phyloP scores from a whole-genome alignment of 2,888 invertebrate genomes.

The Xylophagus ater region DNA sequence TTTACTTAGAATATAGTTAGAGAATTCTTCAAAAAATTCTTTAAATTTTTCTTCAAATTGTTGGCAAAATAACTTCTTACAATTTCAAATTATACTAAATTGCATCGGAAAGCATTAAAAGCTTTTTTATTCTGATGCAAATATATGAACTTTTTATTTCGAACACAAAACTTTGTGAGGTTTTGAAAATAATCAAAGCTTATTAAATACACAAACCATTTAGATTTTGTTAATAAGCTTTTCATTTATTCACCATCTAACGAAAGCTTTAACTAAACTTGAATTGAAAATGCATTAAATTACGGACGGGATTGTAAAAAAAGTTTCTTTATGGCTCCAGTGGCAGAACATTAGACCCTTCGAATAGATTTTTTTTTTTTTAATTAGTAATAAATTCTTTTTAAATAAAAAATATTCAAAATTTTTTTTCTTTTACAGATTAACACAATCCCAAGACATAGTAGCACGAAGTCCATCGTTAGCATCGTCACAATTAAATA shows the following conservation, averaged over 20 bases:
- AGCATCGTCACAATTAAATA: slow-evolving; percentile 8
- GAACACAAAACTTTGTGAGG: no score
- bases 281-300: background rate
- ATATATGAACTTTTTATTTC: background rate
- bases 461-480: slow-evolving; percentile 6
- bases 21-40: background rate
- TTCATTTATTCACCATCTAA: no score
- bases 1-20: background rate
- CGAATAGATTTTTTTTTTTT: background rate
- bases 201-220: no score
- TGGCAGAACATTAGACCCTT: background rate
- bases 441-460: slow-evolving; percentile 6
- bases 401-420: background rate
- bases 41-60: background rate
- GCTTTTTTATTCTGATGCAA: background rate
- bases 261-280: background rate
- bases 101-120: background rate
- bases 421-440: slow-evolving; percentile 4
- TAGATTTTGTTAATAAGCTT: no score
- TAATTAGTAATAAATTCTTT: background rate
- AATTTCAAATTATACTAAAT: no score
- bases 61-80: background rate
- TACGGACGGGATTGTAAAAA: background rate
- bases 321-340: background rate
- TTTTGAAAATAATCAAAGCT: no score